Evolutionary conservation across 1,140 invertebrate species (phyloP), one percentile per base, ranked within the genome.

Genomic region (Leptinotarsa texana): DNA sequence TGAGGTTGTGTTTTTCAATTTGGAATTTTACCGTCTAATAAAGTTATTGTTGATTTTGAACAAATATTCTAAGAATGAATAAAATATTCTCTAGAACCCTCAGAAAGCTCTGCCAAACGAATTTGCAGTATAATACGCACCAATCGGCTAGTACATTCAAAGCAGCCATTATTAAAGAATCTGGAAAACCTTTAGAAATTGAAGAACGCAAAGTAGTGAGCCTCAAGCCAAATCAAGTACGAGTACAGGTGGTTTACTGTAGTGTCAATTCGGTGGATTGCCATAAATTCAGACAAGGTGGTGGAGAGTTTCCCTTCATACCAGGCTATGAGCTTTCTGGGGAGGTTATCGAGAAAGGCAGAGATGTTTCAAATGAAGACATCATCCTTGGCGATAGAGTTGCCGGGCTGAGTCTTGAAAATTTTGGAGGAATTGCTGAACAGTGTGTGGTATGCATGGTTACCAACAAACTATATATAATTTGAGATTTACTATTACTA

Each of bases 201-300:
- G 77, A 84, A 77, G 81, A 86, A 57, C 73, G 82, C 18, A 82
- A 80, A 71, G 74, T 74, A 65, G 61, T 62, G 73, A 88, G 87
- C 83, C 87, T 74, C 67, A 79, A 76, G 76, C 62, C 79, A 72
- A 78, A 79, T 62, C 66, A 84, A 80, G 85, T 86, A 3, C 79
- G 87, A 42, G 84, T 90, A 47, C 81, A 84, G 75, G 86, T 89
- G 13, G 82, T 87, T 77, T 86, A 86, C 62, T 88, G 87, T 79
- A 89, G 88, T 65, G 85, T 90, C n/a, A 90, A 90, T 82, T 87
- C 87, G 49, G 84, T 86, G 51, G 89, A 90, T 83, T 80, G 87
- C 63, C 78, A 85, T 70, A 86, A 85, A 69, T 86, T 84, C 79
- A 75, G 79, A 73, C 86, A 87, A 47, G 85, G 83, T 57, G 83